A percentile compares a stretch with the other conserved stretches of the same genome.
These are phyloP conservation scores for Invenusta paracnida DNA, from an alignment of 2,888 invertebrate species.

Conservation along the genomic window DNA sequence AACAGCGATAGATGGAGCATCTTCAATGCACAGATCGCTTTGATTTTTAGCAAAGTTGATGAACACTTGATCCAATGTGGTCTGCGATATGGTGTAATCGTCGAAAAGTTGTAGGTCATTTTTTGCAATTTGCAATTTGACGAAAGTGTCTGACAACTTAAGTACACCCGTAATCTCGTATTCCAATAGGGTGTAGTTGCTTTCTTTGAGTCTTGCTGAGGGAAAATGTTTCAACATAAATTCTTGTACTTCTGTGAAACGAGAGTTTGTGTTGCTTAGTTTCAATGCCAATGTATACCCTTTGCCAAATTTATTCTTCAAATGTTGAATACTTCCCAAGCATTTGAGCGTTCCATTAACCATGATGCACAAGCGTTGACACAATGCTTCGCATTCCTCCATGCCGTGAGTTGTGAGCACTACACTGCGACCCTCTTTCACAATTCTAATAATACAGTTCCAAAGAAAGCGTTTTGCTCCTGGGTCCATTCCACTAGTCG, in stretches of 20 bases:
- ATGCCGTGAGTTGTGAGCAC: constrained; percentile 64
- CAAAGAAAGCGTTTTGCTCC: constrained; percentile 67
- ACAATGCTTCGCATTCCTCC: constrained; percentile 62
- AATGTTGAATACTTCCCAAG: constrained; percentile 61
- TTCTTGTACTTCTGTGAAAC: background rate
- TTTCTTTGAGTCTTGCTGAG: constrained; percentile 33
- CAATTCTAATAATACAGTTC: constrained; percentile 65
- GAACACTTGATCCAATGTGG: constrained; percentile 65
- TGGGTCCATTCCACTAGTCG: constrained; percentile 66
- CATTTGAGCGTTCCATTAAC: constrained; percentile 60
- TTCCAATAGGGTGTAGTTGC: constrained; percentile 48
- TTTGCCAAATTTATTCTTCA: constrained; percentile 61
- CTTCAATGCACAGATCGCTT: too few relatives aligned
- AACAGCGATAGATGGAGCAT: too few relatives aligned
- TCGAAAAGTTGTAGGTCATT: constrained; percentile 57
- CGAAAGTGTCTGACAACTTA: constrained; percentile 62
- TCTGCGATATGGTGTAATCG: constrained; percentile 65
- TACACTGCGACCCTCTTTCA: constrained; percentile 62
- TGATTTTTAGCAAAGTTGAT: constrained; percentile 63
- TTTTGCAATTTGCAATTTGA: constrained; percentile 60
- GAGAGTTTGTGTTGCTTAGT: constrained; percentile 49
- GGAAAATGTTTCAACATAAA: background rate
- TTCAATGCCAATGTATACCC: constrained; percentile 58
- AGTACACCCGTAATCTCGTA: constrained; percentile 57
- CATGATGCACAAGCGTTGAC: constrained; percentile 61